A percentile compares a stretch with the other conserved stretches of the same genome.
These are phyloP conservation scores for Telmatherina bonti DNA, from an alignment of 2,797 vertebrate species.

Conservation along the genomic window DNA sequence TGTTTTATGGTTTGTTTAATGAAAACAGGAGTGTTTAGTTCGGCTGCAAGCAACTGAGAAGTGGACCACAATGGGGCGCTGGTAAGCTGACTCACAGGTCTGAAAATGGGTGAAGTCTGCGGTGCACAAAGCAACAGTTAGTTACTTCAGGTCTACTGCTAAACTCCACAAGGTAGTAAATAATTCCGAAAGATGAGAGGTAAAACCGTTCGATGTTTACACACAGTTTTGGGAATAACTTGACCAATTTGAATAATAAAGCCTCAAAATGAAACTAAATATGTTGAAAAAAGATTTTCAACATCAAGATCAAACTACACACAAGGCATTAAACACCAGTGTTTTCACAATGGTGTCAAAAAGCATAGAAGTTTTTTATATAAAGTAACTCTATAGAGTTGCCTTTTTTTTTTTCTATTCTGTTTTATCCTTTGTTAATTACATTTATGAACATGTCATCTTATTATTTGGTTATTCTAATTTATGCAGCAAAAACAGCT, in stretches of 20 bases:
- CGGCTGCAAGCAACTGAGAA: background rate
- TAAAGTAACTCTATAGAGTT: background rate
- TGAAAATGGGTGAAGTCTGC: background rate
- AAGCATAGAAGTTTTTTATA: too few species aligned
- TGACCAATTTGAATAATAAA: background rate
- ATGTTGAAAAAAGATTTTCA: too few species aligned
- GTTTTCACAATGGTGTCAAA: too few species aligned
- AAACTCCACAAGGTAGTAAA: too few species aligned
- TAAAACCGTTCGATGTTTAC: background rate
- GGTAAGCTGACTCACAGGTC: conserved; percentile 1
- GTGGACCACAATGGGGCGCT: conserved; percentile 60
- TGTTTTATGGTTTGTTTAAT: too few species aligned
- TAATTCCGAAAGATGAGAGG: too few species aligned
- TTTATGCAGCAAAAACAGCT: background rate
- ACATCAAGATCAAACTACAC: too few species aligned
- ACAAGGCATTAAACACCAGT: too few species aligned
- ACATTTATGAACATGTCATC: background rate
- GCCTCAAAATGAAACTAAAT: background rate
- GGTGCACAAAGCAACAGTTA: background rate
- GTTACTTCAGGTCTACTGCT: too few species aligned
- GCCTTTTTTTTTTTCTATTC: background rate
- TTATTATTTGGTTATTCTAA: background rate
- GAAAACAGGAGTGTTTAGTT: background rate
- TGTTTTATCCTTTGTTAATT: background rate
- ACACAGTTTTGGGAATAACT: background rate